Evolutionary conservation across 2,797 vertebrate species (phyloP).

Genomic region (Phoxinus dragarum): DNA sequence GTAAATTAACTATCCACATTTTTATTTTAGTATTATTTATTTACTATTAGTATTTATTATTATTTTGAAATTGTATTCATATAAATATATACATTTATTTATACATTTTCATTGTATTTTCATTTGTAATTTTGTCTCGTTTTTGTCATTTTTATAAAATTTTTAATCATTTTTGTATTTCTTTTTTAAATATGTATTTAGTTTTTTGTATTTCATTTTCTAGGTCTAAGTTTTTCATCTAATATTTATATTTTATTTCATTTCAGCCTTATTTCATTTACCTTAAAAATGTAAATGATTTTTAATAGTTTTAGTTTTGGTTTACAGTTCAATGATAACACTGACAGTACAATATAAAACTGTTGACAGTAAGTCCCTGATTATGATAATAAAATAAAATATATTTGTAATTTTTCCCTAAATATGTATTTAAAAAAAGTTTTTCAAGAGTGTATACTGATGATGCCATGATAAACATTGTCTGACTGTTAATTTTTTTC

Average conservation of each 20-base stretch:
- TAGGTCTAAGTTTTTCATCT: not conserved
- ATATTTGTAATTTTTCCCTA: not conserved
- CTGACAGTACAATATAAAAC: not conserved
- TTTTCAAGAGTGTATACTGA: not conserved
- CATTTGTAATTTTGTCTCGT: too few relatives aligned
- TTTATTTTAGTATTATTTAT: not conserved
- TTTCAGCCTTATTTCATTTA: not conserved
- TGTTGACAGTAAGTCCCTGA: not conserved
- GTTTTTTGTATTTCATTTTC: not conserved
- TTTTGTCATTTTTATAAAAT: not conserved
- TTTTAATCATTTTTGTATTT: not conserved
- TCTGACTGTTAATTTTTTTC: not conserved
- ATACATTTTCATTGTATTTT: not conserved
- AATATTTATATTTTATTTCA: not conserved
- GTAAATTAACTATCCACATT: not conserved
- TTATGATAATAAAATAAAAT: not conserved
- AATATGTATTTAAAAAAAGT: not conserved
- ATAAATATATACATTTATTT: too few relatives aligned
- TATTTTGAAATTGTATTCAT: not conserved
- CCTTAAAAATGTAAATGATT: not conserved
- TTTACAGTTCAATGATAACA: conserved; percentile 7
- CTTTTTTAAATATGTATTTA: not conserved
- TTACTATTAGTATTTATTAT: not conserved
- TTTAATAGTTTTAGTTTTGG: not conserved
- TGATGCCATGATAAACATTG: not conserved